Evolutionary conservation across 2,888 invertebrate species (phyloP).

Genomic region (Fabriciana adippe): DNA sequence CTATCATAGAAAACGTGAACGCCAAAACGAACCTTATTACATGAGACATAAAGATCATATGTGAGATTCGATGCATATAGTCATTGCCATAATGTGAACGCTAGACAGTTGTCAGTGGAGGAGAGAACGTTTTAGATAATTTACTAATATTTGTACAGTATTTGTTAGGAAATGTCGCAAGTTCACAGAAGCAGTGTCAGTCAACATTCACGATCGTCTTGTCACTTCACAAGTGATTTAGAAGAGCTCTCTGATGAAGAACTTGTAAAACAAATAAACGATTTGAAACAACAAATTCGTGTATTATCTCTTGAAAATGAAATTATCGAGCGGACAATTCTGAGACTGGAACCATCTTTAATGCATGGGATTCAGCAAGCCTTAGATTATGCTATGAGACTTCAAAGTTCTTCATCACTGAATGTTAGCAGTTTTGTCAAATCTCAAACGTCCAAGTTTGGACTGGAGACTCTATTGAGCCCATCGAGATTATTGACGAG

Average conservation of each 20-base stretch:
- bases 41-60: background rate
- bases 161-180: conserved; percentile 32
- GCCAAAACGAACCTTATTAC: conserved; percentile 19
- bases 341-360: conserved; percentile 68
- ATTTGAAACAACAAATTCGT: conserved; percentile 57
- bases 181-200: conserved; percentile 54
- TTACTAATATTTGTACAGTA: conserved; percentile 30
- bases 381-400: conserved; percentile 62
- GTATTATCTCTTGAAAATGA: conserved; percentile 76
- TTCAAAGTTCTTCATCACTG: conserved; percentile 56
- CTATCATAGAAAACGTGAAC: background rate
- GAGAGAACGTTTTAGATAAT: conserved; percentile 20
- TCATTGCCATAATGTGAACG: background rate
- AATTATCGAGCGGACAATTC: conserved; percentile 73
- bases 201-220: conserved; percentile 59
- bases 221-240: conserved; percentile 53
- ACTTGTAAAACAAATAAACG: conserved; percentile 59
- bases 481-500: conserved; percentile 55
- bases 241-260: conserved; percentile 64
- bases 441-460: conserved; percentile 57
- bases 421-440: conserved; percentile 56
- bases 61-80: background rate
- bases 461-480: conserved; percentile 53
- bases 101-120: conserved; percentile 7
- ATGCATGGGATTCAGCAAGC: conserved; percentile 75